These are phyloP conservation scores for Aporrectodea caliginosa DNA, from an alignment of 1,140 invertebrate genomes.

Conservation along the genomic window DNA sequence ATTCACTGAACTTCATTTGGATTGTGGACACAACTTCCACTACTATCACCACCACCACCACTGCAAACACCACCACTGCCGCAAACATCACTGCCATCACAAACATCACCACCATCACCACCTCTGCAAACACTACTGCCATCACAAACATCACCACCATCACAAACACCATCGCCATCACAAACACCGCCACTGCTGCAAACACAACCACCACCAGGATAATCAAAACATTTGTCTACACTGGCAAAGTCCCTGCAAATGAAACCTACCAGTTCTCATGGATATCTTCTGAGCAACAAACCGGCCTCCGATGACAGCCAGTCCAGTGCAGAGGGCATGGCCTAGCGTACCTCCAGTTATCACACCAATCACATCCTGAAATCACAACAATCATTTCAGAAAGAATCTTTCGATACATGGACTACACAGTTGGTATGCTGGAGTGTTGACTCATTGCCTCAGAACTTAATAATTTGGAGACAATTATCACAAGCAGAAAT, in stretches of 20 bases:
- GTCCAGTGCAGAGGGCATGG: constrained; percentile 88
- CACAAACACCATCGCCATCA: background rate
- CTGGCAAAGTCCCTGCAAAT: background rate
- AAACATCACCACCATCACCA: background rate
- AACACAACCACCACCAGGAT: background rate
- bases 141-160: background rate
- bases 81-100: background rate
- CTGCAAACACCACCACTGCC: too few relatives aligned
- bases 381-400: too few relatives aligned
- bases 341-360: constrained; percentile 87
- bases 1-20: too few relatives aligned
- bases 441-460: too few relatives aligned
- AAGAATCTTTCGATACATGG: too few relatives aligned
- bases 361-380: constrained; percentile 82
- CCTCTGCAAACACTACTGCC: background rate
- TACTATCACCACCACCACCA: too few relatives aligned
- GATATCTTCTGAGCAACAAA: constrained; percentile 95
- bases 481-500: too few relatives aligned
- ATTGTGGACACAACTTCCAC: too few relatives aligned
- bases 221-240: background rate
- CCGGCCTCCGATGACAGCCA: constrained; percentile 92
- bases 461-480: too few relatives aligned
- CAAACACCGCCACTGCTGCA: background rate
- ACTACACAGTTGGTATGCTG: too few relatives aligned
- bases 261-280: constrained; percentile 70